Evolutionary conservation across 2,797 vertebrate species (phyloP), one percentile per base, ranked within the genome.

Genomic region (Gastrophryne carolinensis): DNA sequence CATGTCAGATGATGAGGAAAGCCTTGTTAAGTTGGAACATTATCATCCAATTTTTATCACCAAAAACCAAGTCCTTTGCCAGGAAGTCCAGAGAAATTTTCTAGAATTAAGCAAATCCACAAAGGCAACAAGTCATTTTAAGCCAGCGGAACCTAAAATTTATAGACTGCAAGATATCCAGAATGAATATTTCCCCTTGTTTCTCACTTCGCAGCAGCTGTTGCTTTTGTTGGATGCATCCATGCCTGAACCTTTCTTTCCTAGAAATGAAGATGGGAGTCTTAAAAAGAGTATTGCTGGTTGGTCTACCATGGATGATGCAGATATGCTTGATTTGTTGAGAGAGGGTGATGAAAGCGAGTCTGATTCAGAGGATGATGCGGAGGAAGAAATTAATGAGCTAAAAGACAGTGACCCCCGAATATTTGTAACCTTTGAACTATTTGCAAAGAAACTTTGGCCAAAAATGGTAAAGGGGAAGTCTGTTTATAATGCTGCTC

Each of bases 41-140:
- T 80, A 91, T 11, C 91, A 91, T 78, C 91, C 92, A 79, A 81
- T 93, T 58, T 93, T 93, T 0, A 85, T 93, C 26, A 93, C 91
- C 35, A 93, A 93, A 87, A 93, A 92, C 74, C 87, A 91, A 0
- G 91, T 93, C 35, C 79, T 93, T 62, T 91, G 91, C 79, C 85
- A 87, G 77, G 90, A 93, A 67, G 91, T 93, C 32, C 89, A 91
- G 80, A 88, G 86, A 80, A 93, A 90, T 79, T 93, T 93, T 54
- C 69, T 86, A 71, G 92, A 93, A 75, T 87, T 93, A 47, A 90
- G 86, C 56, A 93, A 92, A 69, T 93, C 90, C 49, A 84, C 89
- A 39, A 88, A 89, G 67, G 82, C 87, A 47, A 92, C 90, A 17
- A 81, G 84, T 78, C 88, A 92, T 60, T 93, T 88, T 74, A 90